Evolutionary conservation across 2,888 invertebrate species (phyloP).

Genomic region (Apotomis betuletana): DNA sequence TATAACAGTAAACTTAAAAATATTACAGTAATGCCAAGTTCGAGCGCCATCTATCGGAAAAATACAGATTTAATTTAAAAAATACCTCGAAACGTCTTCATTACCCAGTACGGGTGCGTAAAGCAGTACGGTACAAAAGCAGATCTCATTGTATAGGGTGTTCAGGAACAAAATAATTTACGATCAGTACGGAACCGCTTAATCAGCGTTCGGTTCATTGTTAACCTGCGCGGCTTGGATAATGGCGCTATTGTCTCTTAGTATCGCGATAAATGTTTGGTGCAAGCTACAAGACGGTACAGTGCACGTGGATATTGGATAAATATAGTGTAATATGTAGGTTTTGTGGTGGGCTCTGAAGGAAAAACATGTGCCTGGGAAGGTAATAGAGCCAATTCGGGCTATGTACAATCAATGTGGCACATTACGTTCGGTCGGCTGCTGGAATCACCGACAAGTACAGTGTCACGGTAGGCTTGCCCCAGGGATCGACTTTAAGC

Average conservation of each 20-base stretch:
- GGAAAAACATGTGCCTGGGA: too few species aligned
- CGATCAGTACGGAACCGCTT: constrained; percentile 68
- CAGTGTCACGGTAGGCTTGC: too few species aligned
- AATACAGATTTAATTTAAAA: constrained; percentile 14
- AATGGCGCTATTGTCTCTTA: constrained; percentile 74
- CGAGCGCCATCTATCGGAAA: background rate
- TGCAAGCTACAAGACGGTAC: constrained; percentile 44
- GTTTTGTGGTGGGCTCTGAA: too few species aligned
- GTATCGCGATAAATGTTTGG: constrained; percentile 66
- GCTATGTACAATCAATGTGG: too few species aligned
- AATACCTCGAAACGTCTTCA: constrained; percentile 29
- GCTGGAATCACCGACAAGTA: too few species aligned
- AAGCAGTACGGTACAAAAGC: constrained; percentile 21
- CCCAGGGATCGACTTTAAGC: too few species aligned
- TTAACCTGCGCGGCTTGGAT: constrained; percentile 67
- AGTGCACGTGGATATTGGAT: background rate
- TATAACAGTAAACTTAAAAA: background rate
- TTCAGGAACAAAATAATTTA: constrained; percentile 68
- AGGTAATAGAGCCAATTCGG: too few species aligned
- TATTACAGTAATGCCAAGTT: background rate
- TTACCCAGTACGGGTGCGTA: constrained; percentile 14
- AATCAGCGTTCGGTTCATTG: constrained; percentile 76
- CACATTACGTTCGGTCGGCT: too few species aligned
- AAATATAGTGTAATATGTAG: too few species aligned
- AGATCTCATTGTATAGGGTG: constrained; percentile 42